Percentiles rank a stretch among this genome's conserved stretches.
Evolutionary conservation across 2,797 vertebrate genomes (phyloP).

Genomic region (Bufotes viridis): DNA sequence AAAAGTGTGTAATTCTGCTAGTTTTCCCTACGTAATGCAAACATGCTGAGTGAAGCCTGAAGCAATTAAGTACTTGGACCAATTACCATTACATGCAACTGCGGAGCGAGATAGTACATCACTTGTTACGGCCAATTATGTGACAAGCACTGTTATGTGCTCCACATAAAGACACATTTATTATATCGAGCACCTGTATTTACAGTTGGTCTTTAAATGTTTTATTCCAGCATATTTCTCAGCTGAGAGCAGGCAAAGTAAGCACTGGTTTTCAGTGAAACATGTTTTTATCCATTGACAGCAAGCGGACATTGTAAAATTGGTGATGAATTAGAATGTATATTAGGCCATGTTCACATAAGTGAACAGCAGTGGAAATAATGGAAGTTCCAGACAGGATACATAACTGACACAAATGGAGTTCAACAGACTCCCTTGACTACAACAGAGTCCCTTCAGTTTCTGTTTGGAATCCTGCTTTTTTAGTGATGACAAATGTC

Average conservation of each 20-base stretch:
- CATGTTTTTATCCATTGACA: no score
- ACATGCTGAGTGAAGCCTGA: constrained; percentile 36
- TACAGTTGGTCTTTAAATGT: not conserved
- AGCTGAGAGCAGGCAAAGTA: not conserved
- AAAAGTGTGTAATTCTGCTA: not conserved
- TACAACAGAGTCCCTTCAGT: no score
- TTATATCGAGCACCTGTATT: not conserved
- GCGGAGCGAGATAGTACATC: not conserved
- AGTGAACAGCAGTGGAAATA: no score
- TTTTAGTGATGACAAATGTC: no score
- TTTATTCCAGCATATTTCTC: not conserved
- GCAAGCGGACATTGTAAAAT: no score
- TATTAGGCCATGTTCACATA: no score
- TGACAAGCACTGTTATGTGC: not conserved
- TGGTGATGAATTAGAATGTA: no score
- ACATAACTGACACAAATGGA: no score
- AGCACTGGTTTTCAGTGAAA: not conserved
- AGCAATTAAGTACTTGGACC: constrained; percentile 22
- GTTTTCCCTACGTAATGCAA: constrained; percentile 29
- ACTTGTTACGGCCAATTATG: constrained; percentile 25
- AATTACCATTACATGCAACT: constrained; percentile 3
- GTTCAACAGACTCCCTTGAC: no score
- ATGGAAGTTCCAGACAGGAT: no score
- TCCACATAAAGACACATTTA: constrained; percentile 6
- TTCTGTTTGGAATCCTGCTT: no score